Base-by-base conservation (phyloP, 1,140 invertebrate genomes). In the Polypedilum vanderplanki region DNA sequence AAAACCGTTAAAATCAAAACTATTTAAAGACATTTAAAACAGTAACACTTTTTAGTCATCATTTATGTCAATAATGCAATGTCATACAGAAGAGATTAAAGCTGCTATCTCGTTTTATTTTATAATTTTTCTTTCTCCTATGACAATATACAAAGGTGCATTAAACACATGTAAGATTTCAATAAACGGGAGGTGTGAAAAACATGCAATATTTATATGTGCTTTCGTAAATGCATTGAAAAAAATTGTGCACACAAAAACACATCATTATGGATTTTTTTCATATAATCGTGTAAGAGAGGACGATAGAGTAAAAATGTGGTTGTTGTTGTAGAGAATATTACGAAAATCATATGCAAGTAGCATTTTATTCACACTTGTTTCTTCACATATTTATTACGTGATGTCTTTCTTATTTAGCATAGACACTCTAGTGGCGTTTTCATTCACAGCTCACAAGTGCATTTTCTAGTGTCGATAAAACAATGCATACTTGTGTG, bases 331-430 rank as follows among this genome's bases (percentile, higher is more conserved):
- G n/a, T n/a, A n/a, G n/a, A n/a, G n/a, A n/a, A n/a, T n/a, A n/a
- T n/a, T n/a, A n/a, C n/a, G 5, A 33, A 33, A 33, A 33, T 33
- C 24, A 33, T 33, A 57, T 1, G 10, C 46, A n/a, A 57, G 46
- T 57, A 70, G 20, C 65, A 7, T 70, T 70, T 70, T 18, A 18
- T 70, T 70, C 65, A 70, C 65, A 70, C 65, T 70, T 70, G 9
- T 70, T 70, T 20, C 65, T 70, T 20, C 65, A 20, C 65, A 22
- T 17, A 70, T 70, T 20, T 4, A 70, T 70, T 70, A 70, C 9
- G n/a, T 57, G 12, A 12, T 46, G 24, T 15, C 41, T 12, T 46
- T 46, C 8, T 15, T 46, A 46, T 46, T 46, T 46, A 12, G 7
- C 46, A 57, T 33, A 57, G n/a, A 57, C 1, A 1, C 46, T 57